These are phyloP conservation scores for Bicyclus anynana DNA, from an alignment of 1,140 invertebrate species.

Conservation along the genomic window DNA sequence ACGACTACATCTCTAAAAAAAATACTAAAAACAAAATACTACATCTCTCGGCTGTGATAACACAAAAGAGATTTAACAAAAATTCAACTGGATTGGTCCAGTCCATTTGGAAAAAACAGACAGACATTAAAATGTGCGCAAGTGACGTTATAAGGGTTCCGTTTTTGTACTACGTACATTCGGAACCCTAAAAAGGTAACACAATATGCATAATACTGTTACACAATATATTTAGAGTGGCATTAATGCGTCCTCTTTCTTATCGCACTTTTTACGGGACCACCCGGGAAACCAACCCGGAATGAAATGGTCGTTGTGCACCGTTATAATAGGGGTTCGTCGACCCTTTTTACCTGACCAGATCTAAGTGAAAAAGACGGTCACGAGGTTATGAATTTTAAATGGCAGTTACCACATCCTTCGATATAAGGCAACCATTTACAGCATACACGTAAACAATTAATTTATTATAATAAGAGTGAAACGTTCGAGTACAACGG, in stretches of 20 bases:
- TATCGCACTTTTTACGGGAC: slow-evolving; percentile 10
- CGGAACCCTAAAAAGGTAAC: not conserved
- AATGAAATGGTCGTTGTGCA: slow-evolving; percentile 4
- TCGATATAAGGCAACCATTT: no score
- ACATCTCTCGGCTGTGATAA: no score
- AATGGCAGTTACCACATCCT: not conserved
- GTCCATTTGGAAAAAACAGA: no score
- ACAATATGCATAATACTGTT: not conserved
- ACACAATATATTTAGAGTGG: slow-evolving; percentile 1
- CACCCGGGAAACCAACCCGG: not conserved
- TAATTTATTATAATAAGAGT: not conserved
- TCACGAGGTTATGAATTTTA: not conserved
- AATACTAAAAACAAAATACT: no score
- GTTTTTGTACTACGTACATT: no score
- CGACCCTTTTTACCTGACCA: slow-evolving; percentile 5
- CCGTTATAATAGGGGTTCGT: not conserved
- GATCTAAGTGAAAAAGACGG: slow-evolving; percentile 1
- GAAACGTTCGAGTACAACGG: no score
- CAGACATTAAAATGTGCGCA: no score
- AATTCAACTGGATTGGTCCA: no score
- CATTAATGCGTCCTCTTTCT: slow-evolving; percentile 3
- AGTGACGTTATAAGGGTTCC: no score
- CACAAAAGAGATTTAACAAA: no score
- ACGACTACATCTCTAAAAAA: no score
- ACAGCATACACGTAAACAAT: no score